These are phyloP conservation scores for Serilophus lunatus DNA, from an alignment of 2,113 vertebrate genomes.

Conservation along the genomic window DNA sequence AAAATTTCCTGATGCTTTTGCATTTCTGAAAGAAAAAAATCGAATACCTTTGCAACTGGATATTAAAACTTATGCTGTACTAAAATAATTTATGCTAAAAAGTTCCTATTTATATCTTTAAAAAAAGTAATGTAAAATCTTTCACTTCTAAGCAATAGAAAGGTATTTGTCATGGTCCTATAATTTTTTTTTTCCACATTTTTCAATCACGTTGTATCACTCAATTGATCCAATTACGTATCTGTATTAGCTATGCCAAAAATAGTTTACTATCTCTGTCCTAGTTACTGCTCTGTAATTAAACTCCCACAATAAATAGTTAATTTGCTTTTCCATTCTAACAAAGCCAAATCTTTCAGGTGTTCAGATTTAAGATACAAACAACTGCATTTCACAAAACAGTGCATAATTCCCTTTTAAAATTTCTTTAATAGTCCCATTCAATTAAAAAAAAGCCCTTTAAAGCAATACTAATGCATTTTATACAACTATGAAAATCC, in stretches of 20 bases:
- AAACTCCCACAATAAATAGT: not conserved
- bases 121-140: not conserved
- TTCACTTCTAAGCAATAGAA: not conserved
- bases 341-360: not conserved
- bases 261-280: not conserved
- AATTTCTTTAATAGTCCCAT: not conserved
- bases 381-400: not conserved
- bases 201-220: not conserved
- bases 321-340: not conserved
- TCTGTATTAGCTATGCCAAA: not conserved
- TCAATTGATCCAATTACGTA: not conserved
- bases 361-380: not conserved
- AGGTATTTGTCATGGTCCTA: not conserved
- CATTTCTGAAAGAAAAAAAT: constrained; percentile 6
- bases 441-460: not conserved
- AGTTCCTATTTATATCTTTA: not conserved
- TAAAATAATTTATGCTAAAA: not conserved
- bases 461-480: not conserved
- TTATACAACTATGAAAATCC: not conserved
- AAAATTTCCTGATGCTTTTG: not conserved
- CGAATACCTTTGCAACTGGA: not conserved
- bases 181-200: not conserved
- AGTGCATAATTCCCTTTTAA: not conserved
- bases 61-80: not conserved
- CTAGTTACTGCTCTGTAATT: not conserved